A percentile compares a stretch with the other conserved stretches of the same genome.
Conservation (phyloP, 2,888 invertebrate species). For the Nomada ferruginata region DNA sequence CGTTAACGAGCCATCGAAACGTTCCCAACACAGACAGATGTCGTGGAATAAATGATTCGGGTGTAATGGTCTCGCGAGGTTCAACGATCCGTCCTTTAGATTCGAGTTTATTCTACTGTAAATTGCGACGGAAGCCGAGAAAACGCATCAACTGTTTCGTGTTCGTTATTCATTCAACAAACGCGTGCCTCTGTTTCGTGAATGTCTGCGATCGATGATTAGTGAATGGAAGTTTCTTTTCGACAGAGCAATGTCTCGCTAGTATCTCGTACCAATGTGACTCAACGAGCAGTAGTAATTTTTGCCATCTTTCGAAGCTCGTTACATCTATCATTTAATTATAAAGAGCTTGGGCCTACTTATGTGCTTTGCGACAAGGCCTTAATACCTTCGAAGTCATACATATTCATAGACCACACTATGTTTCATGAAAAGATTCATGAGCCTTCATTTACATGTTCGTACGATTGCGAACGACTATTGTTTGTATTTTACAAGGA, state of each 20-base stretch:
- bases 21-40: constrained; percentile 1
- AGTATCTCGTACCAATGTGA: not conserved
- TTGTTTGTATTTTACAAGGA: not conserved
- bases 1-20: not conserved
- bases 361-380: not conserved
- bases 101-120: not conserved
- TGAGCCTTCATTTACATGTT: constrained; percentile 17
- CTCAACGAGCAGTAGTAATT: not conserved
- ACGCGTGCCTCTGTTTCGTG: not conserved
- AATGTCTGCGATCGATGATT: not conserved
- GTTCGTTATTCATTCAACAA: no score
- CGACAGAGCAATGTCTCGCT: not conserved
- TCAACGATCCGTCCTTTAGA: constrained; percentile 32
- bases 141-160: not conserved
- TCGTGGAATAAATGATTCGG: constrained; percentile 45
- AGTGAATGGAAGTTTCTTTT: not conserved
- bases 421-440: constrained; percentile 41
- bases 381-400: constrained; percentile 4
- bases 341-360: not conserved
- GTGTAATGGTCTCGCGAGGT: constrained; percentile 33
- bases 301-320: not conserved
- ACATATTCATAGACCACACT: constrained; percentile 41
- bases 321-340: constrained; percentile 14
- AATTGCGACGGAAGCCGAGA: not conserved
- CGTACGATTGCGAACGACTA: not conserved